Base-by-base conservation (phyloP, 2,888 invertebrate genomes). In the Melipona beecheii region DNA sequence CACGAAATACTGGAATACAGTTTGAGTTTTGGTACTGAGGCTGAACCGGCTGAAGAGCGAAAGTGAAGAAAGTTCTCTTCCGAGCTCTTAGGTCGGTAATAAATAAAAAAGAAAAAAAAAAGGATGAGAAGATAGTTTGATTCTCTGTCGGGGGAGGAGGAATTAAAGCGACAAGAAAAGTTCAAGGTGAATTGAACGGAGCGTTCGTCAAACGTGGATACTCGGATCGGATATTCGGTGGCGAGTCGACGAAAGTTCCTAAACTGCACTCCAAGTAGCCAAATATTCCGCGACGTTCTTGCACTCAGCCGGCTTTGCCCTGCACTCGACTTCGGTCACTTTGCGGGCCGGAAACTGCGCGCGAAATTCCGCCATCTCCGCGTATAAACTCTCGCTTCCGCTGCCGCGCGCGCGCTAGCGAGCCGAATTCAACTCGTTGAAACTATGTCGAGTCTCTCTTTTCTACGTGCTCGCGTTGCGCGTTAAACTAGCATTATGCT, bases 261-360 rank as follows among this genome's bases (percentile, higher is more conserved):
- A 75, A 88, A 88, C 88, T 88, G 82, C 81, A 83, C 89, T 84
- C 78, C 49, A 85, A 85, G 86, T 87, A 76, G 69, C 83, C 89
- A 87, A 89, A 88, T 87, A 89, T 86, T 83, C 85, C 81, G 76
- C 81, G 78, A 75, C 81, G 79, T 80, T 81, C 89, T 81, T 81
- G 86, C 86, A 86, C 78, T 85, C 81, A 75, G 76, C 79, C 70
- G 72, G 72, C 86, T 87, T 87, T 87, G 84, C 89, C 81, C 77
- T 78, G 84, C 86, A 81, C 87, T 83, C 86, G 84, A 85, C 87
- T 83, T 81, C 66, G 81, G 86, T 82, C 86, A 87, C 87, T 86
- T 81, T 78, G 85, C 78, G 76, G 75, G 58, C 52, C 75, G 83
- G 83, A 68, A 86, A 75, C 72, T 83, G 86, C 84, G 73, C 78